Conservation (phyloP, 2,888 invertebrate species). For the Darwinula stevensoni region DNA sequence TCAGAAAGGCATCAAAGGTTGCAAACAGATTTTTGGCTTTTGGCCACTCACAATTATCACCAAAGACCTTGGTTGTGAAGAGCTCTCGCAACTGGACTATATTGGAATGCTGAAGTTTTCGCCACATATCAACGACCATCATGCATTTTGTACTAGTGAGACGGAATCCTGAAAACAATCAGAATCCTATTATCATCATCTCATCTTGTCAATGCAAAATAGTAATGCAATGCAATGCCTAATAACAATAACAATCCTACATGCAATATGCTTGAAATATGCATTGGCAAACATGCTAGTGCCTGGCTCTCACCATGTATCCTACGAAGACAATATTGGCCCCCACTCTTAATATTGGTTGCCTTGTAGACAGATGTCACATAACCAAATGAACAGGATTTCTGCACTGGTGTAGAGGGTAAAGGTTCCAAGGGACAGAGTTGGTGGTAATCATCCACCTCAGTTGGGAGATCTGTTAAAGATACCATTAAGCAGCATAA, state of each 20-base stretch:
- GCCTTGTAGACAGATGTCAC: conserved; percentile 71
- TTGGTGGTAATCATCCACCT: conserved; percentile 69
- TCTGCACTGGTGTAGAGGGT: conserved; percentile 19
- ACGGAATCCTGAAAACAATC: conserved; percentile 30
- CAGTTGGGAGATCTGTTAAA: conserved; percentile 40
- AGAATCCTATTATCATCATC: no score
- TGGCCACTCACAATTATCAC: conserved; percentile 61
- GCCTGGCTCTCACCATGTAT: conserved; percentile 32
- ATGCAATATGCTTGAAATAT: no score
- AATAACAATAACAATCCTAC: no score
- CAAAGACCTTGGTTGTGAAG: conserved; percentile 81
- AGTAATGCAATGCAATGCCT: neutral
- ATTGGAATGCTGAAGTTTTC: conserved; percentile 77
- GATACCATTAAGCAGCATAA: no score
- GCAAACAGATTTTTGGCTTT: no score
- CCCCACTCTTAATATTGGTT: conserved; percentile 53
- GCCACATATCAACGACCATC: conserved; percentile 70
- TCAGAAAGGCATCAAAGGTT: neutral
- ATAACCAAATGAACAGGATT: conserved; percentile 35
- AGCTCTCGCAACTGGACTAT: conserved; percentile 70
- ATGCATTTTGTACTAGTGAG: conserved; percentile 55
- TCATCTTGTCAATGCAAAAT: no score
- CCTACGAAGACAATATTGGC: conserved; percentile 53
- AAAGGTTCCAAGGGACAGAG: conserved; percentile 48
- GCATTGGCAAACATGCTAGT: no score